Conservation (phyloP, 2,113 vertebrate species). For the Atlantisia rogersi region DNA sequence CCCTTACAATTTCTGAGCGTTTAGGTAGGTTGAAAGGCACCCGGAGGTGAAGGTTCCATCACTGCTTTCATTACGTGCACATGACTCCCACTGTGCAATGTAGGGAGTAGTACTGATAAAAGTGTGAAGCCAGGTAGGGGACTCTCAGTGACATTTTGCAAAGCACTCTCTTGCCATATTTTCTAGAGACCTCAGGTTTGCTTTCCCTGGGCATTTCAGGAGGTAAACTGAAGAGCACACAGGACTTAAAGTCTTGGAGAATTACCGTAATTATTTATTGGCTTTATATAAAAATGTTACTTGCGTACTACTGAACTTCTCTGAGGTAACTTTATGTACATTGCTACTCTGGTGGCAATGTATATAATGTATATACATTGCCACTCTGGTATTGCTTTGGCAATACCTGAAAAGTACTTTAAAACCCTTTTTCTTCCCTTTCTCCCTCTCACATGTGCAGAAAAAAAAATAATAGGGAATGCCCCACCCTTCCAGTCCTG, state of each 20-base stretch:
- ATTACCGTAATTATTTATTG: neutral
- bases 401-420: neutral
- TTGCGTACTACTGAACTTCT: neutral
- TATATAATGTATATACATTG: neutral
- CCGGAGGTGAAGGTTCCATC: neutral
- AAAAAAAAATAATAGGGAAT: neutral
- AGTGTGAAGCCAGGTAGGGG: neutral
- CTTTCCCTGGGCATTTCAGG: neutral
- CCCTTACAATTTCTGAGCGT: neutral
- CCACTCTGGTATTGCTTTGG: neutral
- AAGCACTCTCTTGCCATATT: neutral
- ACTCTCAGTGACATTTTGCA: neutral
- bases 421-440: neutral
- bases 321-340: neutral
- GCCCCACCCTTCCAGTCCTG: neutral
- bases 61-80: neutral
- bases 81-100: neutral
- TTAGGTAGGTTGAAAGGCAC: neutral
- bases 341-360: neutral
- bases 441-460: neutral
- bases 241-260: neutral
- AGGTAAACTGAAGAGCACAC: neutral
- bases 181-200: neutral
- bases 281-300: neutral
- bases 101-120: neutral